Evolutionary conservation across 2,888 invertebrate species (phyloP).

Genomic region (Oscheius sp.): DNA sequence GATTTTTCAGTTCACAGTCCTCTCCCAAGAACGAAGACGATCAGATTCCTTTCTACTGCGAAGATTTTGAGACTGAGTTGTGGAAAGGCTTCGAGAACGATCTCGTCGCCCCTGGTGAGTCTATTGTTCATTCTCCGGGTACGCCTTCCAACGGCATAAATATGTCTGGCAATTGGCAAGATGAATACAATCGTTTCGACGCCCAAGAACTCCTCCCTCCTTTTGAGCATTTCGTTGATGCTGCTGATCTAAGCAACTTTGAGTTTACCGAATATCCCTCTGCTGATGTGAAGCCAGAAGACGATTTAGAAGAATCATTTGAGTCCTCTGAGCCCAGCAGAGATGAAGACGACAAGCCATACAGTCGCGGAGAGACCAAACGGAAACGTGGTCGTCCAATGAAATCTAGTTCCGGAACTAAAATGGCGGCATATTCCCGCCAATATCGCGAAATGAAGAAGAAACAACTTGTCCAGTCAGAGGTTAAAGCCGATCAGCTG

Average conservation of each 20-base stretch:
- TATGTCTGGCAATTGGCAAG: neutral
- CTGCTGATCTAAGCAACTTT: neutral
- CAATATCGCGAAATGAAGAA: constrained; percentile 61
- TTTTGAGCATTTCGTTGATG: neutral
- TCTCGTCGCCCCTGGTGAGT: constrained; percentile 18
- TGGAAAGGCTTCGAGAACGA: neutral
- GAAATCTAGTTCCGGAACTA: constrained; percentile 46
- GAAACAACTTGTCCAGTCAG: constrained; percentile 32
- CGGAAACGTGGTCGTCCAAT: constrained; percentile 45
- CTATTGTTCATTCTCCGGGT: neutral
- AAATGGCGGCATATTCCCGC: constrained; percentile 59
- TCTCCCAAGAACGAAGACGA: neutral
- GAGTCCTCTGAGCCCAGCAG: constrained; percentile 8
- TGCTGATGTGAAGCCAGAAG: constrained; percentile 6
- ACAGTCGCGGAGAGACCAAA: neutral
- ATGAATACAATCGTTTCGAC: neutral
- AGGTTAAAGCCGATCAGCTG: constrained; percentile 34
- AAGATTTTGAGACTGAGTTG: constrained; percentile 5
- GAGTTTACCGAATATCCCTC: neutral
- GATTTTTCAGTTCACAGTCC: constrained; percentile 2
- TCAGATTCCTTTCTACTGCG: constrained; percentile 1
- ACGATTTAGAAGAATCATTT: too few species aligned
- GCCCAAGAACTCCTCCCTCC: neutral
- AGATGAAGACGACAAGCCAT: neutral
- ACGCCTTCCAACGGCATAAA: neutral